A percentile compares a stretch with the other conserved stretches of the same genome.
Conservation (phyloP, 2,888 invertebrate species). For the Aspidiotus rigidus region DNA sequence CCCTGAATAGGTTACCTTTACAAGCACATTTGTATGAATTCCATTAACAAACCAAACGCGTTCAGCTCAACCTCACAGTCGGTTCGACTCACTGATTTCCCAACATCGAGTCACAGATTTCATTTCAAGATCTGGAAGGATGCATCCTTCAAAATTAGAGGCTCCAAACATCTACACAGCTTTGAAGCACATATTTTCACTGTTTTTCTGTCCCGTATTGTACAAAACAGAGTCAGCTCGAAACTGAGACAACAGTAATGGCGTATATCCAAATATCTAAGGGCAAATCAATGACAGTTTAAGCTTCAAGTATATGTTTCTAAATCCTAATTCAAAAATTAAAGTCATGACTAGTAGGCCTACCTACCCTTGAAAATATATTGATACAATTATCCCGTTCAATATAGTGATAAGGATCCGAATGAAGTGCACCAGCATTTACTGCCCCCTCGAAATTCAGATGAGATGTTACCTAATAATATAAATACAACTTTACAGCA, state of each 20-base stretch:
- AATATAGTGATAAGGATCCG: conserved; percentile 93
- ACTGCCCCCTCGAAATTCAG: conserved; percentile 98
- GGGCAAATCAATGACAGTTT: conserved; percentile 37
- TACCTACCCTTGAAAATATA: conserved; percentile 71
- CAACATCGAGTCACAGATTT: no score
- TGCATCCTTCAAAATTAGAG: no score
- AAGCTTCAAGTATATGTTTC: conserved; percentile 36
- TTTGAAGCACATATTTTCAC: conserved; percentile 98
- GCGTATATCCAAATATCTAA: conserved; percentile 95
- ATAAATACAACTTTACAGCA: conserved; percentile 14
- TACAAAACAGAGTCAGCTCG: conserved; percentile 97
- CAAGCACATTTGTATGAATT: no score
- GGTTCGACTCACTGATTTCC: no score
- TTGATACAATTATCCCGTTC: conserved; percentile 97
- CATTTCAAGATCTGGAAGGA: no score
- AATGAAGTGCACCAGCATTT: conserved; percentile 89
- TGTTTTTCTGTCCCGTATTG: conserved; percentile 95
- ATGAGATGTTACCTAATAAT: conserved; percentile 74
- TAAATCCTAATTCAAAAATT: not conserved
- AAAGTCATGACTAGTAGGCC: conserved; percentile 41
- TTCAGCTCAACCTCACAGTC: no score
- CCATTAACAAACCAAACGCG: no score
- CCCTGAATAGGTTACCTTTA: no score
- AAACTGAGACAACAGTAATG: conserved; percentile 89
- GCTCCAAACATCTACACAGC: conserved; percentile 59